A percentile compares a stretch with the other conserved stretches of the same genome.
Evolutionary conservation across 2,888 invertebrate species (phyloP).

Genomic region (Epirrhoe tristata): DNA sequence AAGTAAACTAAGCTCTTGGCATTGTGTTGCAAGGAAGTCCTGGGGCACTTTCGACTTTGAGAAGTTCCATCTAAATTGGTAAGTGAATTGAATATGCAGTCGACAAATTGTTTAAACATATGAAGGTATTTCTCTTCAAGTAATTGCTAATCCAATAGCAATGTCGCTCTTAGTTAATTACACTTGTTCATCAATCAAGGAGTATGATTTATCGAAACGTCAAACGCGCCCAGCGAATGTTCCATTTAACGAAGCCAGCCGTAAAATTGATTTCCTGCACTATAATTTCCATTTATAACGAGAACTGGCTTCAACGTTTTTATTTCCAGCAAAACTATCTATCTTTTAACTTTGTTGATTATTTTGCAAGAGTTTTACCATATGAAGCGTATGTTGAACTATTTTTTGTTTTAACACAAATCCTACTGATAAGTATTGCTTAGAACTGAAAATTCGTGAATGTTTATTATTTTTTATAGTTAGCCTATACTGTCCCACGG

Average conservation of each 20-base stretch:
- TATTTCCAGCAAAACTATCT: slow-evolving; percentile 1
- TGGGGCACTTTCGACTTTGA: slow-evolving; percentile 19
- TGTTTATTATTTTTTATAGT: no score
- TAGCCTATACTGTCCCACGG: no score
- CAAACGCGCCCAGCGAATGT: slow-evolving; percentile 56
- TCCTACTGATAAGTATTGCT: no score
- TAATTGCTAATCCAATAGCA: not conserved
- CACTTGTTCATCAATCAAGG: slow-evolving; percentile 11
- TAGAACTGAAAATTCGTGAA: no score
- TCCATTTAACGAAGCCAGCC: slow-evolving; percentile 64
- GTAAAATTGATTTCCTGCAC: slow-evolving; percentile 77
- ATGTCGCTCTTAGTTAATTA: slow-evolving; percentile 1
- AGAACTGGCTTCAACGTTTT: slow-evolving; percentile 50
- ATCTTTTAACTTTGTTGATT: not conserved
- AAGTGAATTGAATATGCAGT: slow-evolving; percentile 11
- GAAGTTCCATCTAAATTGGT: slow-evolving; percentile 22
- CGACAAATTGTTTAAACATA: not conserved
- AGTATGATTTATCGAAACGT: slow-evolving; percentile 58
- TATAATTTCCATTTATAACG: slow-evolving; percentile 70
- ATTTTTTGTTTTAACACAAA: not conserved
- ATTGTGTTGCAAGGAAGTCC: slow-evolving; percentile 16
- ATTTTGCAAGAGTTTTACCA: not conserved
- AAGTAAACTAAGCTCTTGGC: slow-evolving; percentile 7
- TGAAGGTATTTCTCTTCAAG: not conserved
- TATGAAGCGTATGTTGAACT: not conserved